Evolutionary conservation across 2,888 invertebrate genomes (phyloP).

Genomic region (Drosophila recens): DNA sequence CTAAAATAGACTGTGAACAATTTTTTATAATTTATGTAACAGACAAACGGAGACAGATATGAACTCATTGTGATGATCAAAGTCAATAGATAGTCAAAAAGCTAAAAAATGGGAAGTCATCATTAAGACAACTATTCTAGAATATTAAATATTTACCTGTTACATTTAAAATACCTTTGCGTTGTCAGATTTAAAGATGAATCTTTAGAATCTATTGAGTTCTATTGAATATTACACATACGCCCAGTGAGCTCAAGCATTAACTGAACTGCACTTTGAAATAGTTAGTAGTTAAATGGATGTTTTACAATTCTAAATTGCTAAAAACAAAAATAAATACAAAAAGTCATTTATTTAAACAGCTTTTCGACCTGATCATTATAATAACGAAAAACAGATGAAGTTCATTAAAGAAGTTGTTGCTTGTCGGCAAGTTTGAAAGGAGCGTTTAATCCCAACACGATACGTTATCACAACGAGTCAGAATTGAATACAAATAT

Average conservation of each 20-base stretch:
- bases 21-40: background rate
- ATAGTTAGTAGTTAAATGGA: conserved; percentile 1
- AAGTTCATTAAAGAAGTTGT: conserved; percentile 27
- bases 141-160: background rate
- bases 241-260: background rate
- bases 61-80: background rate
- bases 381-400: conserved; percentile 21
- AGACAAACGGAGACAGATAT: background rate
- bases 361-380: conserved; percentile 36
- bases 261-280: conserved; percentile 2
- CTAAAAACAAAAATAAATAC: background rate
- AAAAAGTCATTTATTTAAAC: conserved; percentile 45
- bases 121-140: background rate
- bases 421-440: conserved; percentile 40
- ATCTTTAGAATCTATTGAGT: background rate
- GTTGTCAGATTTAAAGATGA: background rate
- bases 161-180: background rate
- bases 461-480: conserved; percentile 17
- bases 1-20: background rate
- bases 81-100: background rate
- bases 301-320: background rate
- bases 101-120: background rate
- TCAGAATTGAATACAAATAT: conserved; percentile 6
- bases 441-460: conserved; percentile 12
- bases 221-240: conserved; percentile 20